A percentile compares a stretch with the other conserved stretches of the same genome.
Evolutionary conservation across 2,797 vertebrate genomes (phyloP).

Genomic region (Lemur catta): DNA sequence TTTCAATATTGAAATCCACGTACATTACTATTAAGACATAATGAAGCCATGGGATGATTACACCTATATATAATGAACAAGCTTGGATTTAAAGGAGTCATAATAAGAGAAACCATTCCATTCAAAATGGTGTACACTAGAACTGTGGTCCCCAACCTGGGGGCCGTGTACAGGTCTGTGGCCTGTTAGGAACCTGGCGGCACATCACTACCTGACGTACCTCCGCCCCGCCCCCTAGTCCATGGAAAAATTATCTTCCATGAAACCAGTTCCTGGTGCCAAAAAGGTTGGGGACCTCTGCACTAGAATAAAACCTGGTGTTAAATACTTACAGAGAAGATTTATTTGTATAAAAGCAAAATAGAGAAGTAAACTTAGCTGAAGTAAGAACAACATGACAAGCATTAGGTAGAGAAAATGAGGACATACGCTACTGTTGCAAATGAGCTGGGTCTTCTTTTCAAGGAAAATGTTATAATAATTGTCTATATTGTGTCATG

Average conservation of each 20-base stretch:
- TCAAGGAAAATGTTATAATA: not conserved
- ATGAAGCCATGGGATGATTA: not conserved
- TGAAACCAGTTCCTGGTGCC: too few relatives aligned
- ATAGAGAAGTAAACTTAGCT: not conserved
- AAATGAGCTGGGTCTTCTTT: not conserved
- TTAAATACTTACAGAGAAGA: slow-evolving; percentile 7
- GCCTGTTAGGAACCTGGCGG: too few relatives aligned
- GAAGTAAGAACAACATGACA: not conserved
- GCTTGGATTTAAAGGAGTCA: not conserved
- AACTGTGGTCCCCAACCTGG: too few relatives aligned
- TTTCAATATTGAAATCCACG: slow-evolving; percentile 25
- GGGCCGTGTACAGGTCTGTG: too few relatives aligned
- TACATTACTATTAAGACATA: not conserved
- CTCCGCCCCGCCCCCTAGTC: too few relatives aligned
- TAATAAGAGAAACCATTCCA: not conserved
- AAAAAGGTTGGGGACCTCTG: too few relatives aligned
- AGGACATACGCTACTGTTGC: not conserved
- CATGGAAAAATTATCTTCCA: too few relatives aligned
- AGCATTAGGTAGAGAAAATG: not conserved
- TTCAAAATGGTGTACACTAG: not conserved
- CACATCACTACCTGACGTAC: too few relatives aligned
- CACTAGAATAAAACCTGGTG: not conserved
- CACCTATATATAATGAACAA: not conserved
- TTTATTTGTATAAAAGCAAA: not conserved
- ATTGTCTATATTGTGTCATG: not conserved